Conservation (phyloP, 2,888 invertebrate genomes). For the Napeogenes sylphis region DNA sequence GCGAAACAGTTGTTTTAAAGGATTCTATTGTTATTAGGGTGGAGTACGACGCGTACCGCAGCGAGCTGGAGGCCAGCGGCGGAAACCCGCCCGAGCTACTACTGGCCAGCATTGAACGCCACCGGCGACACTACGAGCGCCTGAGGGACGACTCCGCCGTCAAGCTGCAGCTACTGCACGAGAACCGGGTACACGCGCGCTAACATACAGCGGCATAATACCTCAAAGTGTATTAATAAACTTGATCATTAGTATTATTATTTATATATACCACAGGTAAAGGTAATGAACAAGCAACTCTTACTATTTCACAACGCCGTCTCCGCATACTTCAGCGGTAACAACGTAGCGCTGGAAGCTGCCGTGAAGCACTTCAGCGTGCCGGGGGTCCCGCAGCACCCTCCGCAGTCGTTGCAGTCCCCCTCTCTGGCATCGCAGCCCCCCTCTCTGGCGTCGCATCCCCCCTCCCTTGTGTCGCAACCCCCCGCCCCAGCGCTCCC, state of each 20-base stretch:
- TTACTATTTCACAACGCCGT: slow-evolving; percentile 97
- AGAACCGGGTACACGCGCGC: slow-evolving; percentile 86
- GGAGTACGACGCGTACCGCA: slow-evolving; percentile 98
- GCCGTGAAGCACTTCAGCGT: slow-evolving; percentile 97
- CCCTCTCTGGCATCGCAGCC: slow-evolving; percentile 16
- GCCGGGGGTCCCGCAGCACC: slow-evolving; percentile 59
- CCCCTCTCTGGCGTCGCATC: slow-evolving; percentile 3
- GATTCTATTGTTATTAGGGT: slow-evolving; percentile 77
- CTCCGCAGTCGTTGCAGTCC: slow-evolving; percentile 21
- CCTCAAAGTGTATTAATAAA: too few relatives aligned
- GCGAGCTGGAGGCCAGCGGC: slow-evolving; percentile 90
- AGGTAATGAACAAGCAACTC: slow-evolving; percentile 99
- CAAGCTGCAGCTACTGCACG: slow-evolving; percentile 97
- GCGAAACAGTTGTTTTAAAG: too few relatives aligned
- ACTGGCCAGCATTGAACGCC: slow-evolving; percentile 85
- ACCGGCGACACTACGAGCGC: slow-evolving; percentile 94
- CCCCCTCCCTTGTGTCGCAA: neutral
- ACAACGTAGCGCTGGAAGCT: slow-evolving; percentile 94
- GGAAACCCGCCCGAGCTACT: slow-evolving; percentile 84
- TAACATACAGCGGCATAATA: neutral
- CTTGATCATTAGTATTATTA: too few relatives aligned
- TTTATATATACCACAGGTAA: slow-evolving; percentile 80
- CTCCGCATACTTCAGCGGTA: slow-evolving; percentile 97
- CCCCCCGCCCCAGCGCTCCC: slow-evolving; percentile 12
- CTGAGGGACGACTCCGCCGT: slow-evolving; percentile 95